Evolutionary conservation across 2,113 vertebrate genomes (phyloP).

Genomic region (Ciconia boyciana): DNA sequence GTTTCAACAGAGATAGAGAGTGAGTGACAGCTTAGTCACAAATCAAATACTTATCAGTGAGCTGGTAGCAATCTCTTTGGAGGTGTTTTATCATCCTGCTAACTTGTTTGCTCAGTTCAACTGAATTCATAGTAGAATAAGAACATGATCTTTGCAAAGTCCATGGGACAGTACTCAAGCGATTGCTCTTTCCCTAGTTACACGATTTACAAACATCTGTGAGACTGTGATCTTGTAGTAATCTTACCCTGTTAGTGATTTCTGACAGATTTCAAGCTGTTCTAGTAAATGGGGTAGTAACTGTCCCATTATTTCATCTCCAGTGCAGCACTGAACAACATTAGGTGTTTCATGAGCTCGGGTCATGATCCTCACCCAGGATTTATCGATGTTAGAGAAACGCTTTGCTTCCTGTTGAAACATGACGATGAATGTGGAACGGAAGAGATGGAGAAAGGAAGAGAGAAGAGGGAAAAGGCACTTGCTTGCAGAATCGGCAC

Average conservation of each 20-base stretch:
- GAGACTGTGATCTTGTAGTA: neutral
- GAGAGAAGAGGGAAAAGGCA: neutral
- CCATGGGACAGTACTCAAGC: neutral
- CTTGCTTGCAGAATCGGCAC: neutral
- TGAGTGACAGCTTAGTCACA: neutral
- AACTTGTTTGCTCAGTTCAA: neutral
- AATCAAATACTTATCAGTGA: neutral
- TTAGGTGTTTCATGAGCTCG: slow-evolving; percentile 89
- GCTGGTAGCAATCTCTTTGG: neutral
- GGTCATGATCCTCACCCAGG: slow-evolving; percentile 97
- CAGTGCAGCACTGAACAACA: slow-evolving; percentile 92
- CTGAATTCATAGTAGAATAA: neutral
- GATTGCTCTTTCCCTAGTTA: neutral
- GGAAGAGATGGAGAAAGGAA: neutral
- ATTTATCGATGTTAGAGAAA: slow-evolving; percentile 97
- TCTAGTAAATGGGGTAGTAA: slow-evolving; percentile 91
- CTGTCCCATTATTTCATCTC: slow-evolving; percentile 93
- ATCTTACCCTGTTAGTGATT: slow-evolving; percentile 93
- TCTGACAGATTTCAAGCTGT: slow-evolving; percentile 96
- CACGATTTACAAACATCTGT: neutral
- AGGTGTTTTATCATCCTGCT: neutral
- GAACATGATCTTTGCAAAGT: neutral
- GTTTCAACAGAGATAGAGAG: neutral
- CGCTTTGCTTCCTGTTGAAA: slow-evolving; percentile 89
- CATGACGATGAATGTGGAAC: neutral